phyloP scores from a whole-genome alignment of 2,797 vertebrate species.

The Bryconaethiops microstoma region DNA sequence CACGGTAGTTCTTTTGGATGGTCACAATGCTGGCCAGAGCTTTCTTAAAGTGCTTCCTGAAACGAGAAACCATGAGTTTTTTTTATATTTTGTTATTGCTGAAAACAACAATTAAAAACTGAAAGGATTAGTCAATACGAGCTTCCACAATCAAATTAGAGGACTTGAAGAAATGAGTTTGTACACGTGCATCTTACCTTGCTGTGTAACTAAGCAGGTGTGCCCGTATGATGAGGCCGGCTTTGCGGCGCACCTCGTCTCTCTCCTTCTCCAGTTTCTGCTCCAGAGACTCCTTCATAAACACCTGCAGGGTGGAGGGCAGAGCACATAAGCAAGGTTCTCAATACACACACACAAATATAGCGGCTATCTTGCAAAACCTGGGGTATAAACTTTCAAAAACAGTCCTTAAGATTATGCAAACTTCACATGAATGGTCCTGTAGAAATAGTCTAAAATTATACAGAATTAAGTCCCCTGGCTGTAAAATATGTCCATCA shows the following conservation, averaged over 20 bases:
- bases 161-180: neutral
- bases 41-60: slow-evolving; percentile 85
- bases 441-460: no score
- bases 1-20: slow-evolving; percentile 88
- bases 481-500: no score
- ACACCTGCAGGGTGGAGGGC: slow-evolving; percentile 69
- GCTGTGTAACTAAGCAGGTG: slow-evolving; percentile 88
- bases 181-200: slow-evolving; percentile 71
- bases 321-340: slow-evolving; percentile 1
- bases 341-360: no score
- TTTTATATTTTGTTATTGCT: no score
- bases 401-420: no score
- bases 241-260: slow-evolving; percentile 77
- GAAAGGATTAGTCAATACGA: neutral
- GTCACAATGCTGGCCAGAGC: slow-evolving; percentile 78
- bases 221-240: slow-evolving; percentile 87
- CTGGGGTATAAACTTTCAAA: neutral
- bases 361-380: neutral
- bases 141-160: neutral
- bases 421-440: no score
- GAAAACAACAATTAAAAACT: neutral
- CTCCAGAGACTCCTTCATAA: slow-evolving; percentile 82
- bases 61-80: neutral
- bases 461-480: no score
- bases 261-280: slow-evolving; percentile 81